Percentiles rank a stretch among this genome's conserved stretches.
Conservation (phyloP, 1,140 invertebrate species). For the Bathynomus jamesi region DNA sequence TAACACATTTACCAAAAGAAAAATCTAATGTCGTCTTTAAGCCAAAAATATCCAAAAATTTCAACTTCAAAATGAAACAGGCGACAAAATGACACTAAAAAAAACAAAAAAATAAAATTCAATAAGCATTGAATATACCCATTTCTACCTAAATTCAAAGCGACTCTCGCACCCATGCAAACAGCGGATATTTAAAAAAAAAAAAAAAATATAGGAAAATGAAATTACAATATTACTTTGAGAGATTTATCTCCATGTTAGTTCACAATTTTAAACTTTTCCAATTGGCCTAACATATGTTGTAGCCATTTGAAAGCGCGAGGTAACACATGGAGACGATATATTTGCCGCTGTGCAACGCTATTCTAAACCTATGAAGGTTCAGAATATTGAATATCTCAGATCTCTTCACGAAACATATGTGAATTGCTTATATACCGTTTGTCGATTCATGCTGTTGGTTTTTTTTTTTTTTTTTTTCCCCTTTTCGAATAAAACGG, state of each 20-base stretch:
- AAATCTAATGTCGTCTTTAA: too few species aligned
- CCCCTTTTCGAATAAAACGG: background rate
- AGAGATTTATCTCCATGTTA: constrained; percentile 34
- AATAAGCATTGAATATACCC: background rate
- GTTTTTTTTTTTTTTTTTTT: background rate
- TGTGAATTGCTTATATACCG: background rate
- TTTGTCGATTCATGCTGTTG: background rate
- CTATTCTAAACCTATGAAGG: constrained; percentile 29
- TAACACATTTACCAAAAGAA: too few species aligned
- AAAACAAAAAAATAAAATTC: too few species aligned
- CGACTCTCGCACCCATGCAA: background rate
- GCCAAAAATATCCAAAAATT: too few species aligned
- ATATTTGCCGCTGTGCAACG: constrained; percentile 29
- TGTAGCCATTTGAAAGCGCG: constrained; percentile 32
- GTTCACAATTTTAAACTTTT: constrained; percentile 36
- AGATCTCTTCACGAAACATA: background rate
- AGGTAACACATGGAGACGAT: constrained; percentile 31
- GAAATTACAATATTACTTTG: constrained; percentile 19
- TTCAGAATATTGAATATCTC: constrained; percentile 27
- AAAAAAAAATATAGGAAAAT: background rate
- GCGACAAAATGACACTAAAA: too few species aligned
- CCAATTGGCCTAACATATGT: constrained; percentile 36
- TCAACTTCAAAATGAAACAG: too few species aligned
- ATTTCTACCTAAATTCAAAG: background rate
- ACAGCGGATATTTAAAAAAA: background rate